Conservation (phyloP, 2,797 vertebrate genomes). For the Carduelis carduelis region DNA sequence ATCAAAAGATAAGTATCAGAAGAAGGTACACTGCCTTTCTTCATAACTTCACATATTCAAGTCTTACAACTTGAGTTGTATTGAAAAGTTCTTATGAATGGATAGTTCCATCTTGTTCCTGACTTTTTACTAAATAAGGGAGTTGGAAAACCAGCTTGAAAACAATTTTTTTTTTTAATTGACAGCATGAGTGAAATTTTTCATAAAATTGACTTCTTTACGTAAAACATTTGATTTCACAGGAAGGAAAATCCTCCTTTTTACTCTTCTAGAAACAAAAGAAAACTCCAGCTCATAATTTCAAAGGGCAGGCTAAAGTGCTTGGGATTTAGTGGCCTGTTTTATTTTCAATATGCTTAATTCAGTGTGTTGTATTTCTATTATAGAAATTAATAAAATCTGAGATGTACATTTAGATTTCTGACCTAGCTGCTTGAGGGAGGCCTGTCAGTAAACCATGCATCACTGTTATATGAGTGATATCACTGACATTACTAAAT, state of each 20-base stretch:
- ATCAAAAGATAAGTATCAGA: neutral
- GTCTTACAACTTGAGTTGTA: neutral
- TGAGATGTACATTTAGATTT: neutral
- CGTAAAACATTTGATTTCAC: neutral
- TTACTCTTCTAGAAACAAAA: neutral
- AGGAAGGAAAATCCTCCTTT: neutral
- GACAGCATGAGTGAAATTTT: neutral
- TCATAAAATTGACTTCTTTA: neutral
- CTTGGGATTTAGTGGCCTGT: neutral
- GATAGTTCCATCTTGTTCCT: neutral
- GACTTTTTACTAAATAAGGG: neutral
- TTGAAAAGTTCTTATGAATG: neutral
- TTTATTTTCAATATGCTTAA: neutral
- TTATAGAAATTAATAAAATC: neutral
- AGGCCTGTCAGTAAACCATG: neutral
- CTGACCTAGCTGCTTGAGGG: neutral
- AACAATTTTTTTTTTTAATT: neutral
- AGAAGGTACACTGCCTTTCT: neutral
- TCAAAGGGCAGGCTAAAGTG: neutral
- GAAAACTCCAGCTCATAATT: accelerated
- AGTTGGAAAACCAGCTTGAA: neutral
- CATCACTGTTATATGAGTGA: neutral
- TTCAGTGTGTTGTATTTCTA: neutral
- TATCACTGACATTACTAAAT: neutral
- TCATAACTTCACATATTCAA: neutral